Evolutionary conservation across 2,113 vertebrate species (phyloP).

Genomic region (Ranitomeya variabilis): DNA sequence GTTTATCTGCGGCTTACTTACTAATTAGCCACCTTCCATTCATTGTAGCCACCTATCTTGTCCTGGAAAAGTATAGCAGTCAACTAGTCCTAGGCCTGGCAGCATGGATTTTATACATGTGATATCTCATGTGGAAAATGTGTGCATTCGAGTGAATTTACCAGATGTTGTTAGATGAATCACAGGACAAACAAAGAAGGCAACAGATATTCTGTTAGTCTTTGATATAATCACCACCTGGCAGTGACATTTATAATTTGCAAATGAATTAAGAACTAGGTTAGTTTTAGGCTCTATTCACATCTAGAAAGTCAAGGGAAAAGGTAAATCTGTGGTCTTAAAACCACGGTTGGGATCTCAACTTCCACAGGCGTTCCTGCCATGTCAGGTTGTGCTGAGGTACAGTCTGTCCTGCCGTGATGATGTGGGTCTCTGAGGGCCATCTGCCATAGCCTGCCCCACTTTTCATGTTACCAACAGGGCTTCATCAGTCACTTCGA

Average conservation of each 20-base stretch:
- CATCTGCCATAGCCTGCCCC: too few relatives aligned
- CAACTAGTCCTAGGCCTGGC: conserved; percentile 21
- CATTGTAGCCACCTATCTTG: background rate
- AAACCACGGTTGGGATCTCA: too few relatives aligned
- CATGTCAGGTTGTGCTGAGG: too few relatives aligned
- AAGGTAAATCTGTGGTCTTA: too few relatives aligned
- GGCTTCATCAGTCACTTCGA: too few relatives aligned
- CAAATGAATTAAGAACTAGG: background rate
- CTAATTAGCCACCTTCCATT: background rate
- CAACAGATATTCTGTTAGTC: conserved; percentile 2
- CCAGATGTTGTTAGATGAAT: conserved; percentile 14
- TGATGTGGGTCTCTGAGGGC: too few relatives aligned
- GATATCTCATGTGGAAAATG: conserved; percentile 1
- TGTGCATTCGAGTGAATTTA: conserved; percentile 4
- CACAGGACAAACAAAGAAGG: background rate
- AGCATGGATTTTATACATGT: background rate
- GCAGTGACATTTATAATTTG: background rate
- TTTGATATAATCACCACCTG: background rate
- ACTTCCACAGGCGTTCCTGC: too few relatives aligned
- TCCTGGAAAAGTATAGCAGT: background rate
- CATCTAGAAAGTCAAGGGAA: background rate
- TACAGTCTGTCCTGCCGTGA: too few relatives aligned
- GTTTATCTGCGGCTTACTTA: background rate
- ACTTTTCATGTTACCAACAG: too few relatives aligned
- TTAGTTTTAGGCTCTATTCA: background rate